A percentile compares a stretch with the other conserved stretches of the same genome.
Conservation (phyloP, 2,888 invertebrate genomes). For the Reticulitermes lucifugus region DNA sequence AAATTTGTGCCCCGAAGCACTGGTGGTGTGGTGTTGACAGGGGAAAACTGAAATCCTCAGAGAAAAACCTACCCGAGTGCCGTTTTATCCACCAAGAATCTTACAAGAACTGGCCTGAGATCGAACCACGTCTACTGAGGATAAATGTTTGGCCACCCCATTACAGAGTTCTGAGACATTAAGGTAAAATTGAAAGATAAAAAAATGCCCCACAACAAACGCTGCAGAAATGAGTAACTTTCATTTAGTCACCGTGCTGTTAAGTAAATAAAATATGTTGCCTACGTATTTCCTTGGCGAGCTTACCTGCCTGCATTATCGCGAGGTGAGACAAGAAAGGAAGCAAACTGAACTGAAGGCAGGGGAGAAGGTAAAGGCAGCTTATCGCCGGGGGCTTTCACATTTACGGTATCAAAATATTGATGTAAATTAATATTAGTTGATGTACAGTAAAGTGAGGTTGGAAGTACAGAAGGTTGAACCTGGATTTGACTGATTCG, state of each 20-base stretch:
- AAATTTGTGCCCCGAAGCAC: no score
- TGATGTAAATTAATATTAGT: slow-evolving; percentile 30
- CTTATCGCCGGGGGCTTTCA: not conserved
- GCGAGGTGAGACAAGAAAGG: not conserved
- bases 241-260: not conserved
- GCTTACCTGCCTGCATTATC: not conserved
- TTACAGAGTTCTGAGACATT: no score
- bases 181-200: not conserved
- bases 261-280: not conserved
- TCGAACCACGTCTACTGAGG: no score
- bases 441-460: slow-evolving; percentile 17
- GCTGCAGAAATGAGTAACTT: no score
- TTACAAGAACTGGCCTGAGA: no score
- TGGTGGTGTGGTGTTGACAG: no score
- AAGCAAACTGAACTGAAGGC: not conserved
- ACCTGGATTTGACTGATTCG: not conserved
- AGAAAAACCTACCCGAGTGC: no score
- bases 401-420: slow-evolving; percentile 24
- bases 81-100: no score
- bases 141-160: no score
- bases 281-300: not conserved
- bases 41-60: no score
- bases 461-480: not conserved
- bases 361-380: not conserved
- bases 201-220: not conserved